Evolutionary conservation across 2,888 invertebrate species (phyloP).

Genomic region (Drosophila silvestris): DNA sequence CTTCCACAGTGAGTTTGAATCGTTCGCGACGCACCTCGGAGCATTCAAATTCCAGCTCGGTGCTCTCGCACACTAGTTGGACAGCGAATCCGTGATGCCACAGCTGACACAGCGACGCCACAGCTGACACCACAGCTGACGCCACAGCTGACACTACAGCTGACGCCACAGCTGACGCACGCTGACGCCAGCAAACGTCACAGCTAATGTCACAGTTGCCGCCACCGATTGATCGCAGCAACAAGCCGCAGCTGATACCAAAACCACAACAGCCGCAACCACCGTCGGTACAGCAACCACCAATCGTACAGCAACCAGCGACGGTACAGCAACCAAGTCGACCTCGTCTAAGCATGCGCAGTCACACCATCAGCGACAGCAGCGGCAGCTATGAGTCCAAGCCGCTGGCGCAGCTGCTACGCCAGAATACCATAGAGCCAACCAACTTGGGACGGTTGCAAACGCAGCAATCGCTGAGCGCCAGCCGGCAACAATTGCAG

Average conservation of each 20-base stretch:
- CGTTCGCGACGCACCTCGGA: conserved; percentile 72
- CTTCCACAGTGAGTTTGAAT: conserved; percentile 28
- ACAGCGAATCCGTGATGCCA: conserved; percentile 79
- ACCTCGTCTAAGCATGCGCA: conserved; percentile 49
- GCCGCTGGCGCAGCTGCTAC: conserved; percentile 31
- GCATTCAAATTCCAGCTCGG: conserved; percentile 73
- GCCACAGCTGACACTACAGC: conserved; percentile 7
- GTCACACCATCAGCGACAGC: conserved; percentile 46
- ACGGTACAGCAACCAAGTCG: conserved; percentile 27
- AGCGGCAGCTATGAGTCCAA: conserved; percentile 30
- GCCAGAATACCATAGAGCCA: conserved; percentile 21
- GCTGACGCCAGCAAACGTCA: conserved; percentile 43
- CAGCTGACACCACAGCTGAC: neutral
- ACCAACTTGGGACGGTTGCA: conserved; percentile 58
- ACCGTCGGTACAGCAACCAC: conserved; percentile 42
- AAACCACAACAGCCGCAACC: conserved; percentile 2
- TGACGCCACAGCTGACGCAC: neutral
- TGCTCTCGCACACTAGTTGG: conserved; percentile 75
- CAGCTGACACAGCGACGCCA: conserved; percentile 5
- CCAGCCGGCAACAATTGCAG: conserved; percentile 44
- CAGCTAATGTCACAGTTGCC: neutral
- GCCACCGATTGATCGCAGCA: conserved; percentile 1
- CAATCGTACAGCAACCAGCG: conserved; percentile 1
- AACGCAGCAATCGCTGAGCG: conserved; percentile 63
- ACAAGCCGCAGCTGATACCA: neutral